Evolutionary conservation across 1,140 invertebrate species (phyloP).

Genomic region (Aphaenogaster floridana): DNA sequence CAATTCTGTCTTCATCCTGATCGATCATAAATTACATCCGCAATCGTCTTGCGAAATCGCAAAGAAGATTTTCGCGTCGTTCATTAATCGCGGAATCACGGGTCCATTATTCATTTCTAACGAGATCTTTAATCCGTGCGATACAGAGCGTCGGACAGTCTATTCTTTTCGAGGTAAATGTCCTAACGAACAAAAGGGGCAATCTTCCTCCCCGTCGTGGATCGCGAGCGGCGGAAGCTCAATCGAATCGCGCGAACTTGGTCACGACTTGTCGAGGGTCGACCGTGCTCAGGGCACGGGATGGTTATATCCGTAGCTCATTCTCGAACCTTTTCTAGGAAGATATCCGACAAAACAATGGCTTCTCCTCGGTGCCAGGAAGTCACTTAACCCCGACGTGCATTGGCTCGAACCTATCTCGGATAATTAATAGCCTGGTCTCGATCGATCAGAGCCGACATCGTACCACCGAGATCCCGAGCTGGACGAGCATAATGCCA

Average conservation of each 20-base stretch:
- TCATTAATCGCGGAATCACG: conserved; percentile 53
- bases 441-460: conserved; percentile 74
- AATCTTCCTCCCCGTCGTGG: conserved; percentile 54
- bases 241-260: conserved; percentile 73
- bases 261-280: conserved; percentile 68
- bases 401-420: conserved; percentile 76
- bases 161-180: conserved; percentile 50
- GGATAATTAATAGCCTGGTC: conserved; percentile 80
- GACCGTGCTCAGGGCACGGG: conserved; percentile 49
- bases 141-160: conserved; percentile 43
- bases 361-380: conserved; percentile 72
- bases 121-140: conserved; percentile 53
- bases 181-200: conserved; percentile 55
- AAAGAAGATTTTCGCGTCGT: conserved; percentile 1
- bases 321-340: conserved; percentile 62
- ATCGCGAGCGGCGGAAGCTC: conserved; percentile 71
- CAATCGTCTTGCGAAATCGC: conserved; percentile 28
- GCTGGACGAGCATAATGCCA: conserved; percentile 68
- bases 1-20: neutral
- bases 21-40: conserved; percentile 28
- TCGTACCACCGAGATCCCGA: conserved; percentile 62
- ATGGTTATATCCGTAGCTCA: conserved; percentile 59
- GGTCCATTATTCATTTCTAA: conserved; percentile 54
- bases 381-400: conserved; percentile 77
- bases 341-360: conserved; percentile 74